A percentile compares a stretch with the other conserved stretches of the same genome.
These are phyloP conservation scores for Miltochrista miniata DNA, from an alignment of 2,888 invertebrate species.

Conservation along the genomic window DNA sequence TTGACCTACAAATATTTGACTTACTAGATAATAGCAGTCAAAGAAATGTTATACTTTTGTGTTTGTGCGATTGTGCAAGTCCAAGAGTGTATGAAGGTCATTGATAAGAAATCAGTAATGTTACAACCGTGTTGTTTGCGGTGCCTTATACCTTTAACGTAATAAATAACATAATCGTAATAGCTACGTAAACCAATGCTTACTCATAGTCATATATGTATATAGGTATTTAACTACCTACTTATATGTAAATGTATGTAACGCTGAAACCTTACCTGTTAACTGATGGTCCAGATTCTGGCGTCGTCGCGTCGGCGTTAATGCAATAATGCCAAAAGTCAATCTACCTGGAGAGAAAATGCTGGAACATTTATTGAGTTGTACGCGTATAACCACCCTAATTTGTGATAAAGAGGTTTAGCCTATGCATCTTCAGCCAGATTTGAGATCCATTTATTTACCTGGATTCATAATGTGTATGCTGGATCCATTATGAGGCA, in stretches of 20 bases:
- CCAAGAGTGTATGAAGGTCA: constrained; percentile 71
- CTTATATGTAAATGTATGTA: no score
- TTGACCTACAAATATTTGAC: constrained; percentile 12
- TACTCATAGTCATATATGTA: no score
- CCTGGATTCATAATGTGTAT: no score
- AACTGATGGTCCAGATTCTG: no score
- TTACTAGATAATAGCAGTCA: constrained; percentile 33
- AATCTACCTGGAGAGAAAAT: no score
- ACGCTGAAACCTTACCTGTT: no score
- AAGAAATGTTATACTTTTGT: constrained; percentile 43
- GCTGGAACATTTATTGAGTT: no score
- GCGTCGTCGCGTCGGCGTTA: no score
- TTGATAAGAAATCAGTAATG: constrained; percentile 76
- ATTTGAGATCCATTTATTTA: no score
- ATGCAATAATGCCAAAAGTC: no score
- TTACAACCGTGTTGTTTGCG: constrained; percentile 56
- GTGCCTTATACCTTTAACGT: constrained; percentile 50
- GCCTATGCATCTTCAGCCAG: not conserved
- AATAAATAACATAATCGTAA: constrained; percentile 45
- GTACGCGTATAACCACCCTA: constrained; percentile 15
- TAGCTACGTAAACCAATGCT: constrained; percentile 12
- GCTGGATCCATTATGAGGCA: no score
- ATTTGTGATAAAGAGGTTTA: constrained; percentile 3
- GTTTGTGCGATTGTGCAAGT: constrained; percentile 57
- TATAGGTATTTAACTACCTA: no score